These are phyloP conservation scores for Ommatoiulus sabulosus DNA, from an alignment of 2,888 invertebrate species.

Conservation along the genomic window DNA sequence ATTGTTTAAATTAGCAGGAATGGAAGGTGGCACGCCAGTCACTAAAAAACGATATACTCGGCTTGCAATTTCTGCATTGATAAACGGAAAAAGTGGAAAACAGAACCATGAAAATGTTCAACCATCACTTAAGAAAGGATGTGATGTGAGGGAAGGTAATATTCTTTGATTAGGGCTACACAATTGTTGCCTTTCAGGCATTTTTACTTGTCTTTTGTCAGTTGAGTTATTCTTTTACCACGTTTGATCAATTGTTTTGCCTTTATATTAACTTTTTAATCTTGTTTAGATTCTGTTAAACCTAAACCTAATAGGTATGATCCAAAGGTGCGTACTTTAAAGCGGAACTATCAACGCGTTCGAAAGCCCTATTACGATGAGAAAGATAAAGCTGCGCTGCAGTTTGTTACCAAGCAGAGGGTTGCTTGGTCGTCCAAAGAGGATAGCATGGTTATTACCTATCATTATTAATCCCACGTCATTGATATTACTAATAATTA, in stretches of 20 bases:
- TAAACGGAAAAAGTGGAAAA: background rate
- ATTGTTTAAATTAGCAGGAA: background rate
- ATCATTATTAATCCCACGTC: no score
- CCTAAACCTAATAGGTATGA: background rate
- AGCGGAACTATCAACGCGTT: background rate
- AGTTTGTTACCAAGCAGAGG: constrained; percentile 71
- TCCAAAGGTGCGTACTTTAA: constrained; percentile 50
- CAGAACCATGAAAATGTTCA: background rate
- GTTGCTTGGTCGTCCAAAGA: constrained; percentile 77
- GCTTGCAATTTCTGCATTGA: background rate
- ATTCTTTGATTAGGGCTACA: background rate
- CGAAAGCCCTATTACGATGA: constrained; percentile 72
- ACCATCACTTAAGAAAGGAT: background rate
- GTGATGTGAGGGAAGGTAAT: background rate
- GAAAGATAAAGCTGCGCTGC: constrained; percentile 75
- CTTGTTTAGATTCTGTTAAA: background rate
- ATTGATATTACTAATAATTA: background rate
- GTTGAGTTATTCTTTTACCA: background rate
- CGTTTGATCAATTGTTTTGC: no score
- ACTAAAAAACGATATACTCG: constrained; percentile 51
- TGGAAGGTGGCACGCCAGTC: background rate
- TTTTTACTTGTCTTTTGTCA: background rate
- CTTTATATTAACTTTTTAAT: background rate
- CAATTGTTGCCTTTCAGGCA: background rate
- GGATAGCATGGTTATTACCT: constrained; percentile 72